Percentiles rank a stretch among this genome's conserved stretches.
These are phyloP conservation scores for Todiramphus chloris DNA, from an alignment of 2,113 vertebrate species.

Conservation along the genomic window DNA sequence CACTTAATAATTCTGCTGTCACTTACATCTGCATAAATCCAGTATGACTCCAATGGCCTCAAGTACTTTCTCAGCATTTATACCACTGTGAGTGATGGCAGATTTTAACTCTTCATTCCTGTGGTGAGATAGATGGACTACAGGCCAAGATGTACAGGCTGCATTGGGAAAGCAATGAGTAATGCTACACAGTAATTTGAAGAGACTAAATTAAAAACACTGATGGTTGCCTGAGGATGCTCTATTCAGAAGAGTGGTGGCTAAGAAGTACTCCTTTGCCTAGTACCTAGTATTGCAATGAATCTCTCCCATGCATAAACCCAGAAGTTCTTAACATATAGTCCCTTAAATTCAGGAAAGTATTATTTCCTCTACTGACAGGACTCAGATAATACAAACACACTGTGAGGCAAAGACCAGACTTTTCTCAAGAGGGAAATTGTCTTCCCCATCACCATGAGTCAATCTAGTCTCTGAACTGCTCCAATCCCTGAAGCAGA, in stretches of 20 bases:
- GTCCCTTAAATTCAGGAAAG: not conserved
- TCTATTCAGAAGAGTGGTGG: not conserved
- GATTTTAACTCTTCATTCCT: constrained; percentile 51
- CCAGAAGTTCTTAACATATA: not conserved
- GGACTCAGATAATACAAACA: constrained; percentile 22
- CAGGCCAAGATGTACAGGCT: constrained; percentile 40
- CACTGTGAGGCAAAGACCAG: not conserved
- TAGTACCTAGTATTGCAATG: not conserved
- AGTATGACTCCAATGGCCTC: not conserved
- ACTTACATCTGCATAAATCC: constrained; percentile 26
- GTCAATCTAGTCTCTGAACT: not conserved
- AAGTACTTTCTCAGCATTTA: constrained; percentile 50
- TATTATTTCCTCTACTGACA: not conserved
- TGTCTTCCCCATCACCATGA: constrained; percentile 22
- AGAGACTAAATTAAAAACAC: constrained; percentile 32
- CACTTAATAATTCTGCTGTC: constrained; percentile 34
- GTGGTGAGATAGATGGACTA: constrained; percentile 24
- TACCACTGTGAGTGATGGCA: constrained; percentile 13
- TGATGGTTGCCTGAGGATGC: not conserved
- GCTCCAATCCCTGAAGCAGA: not conserved
- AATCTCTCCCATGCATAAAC: not conserved
- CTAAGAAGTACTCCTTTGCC: not conserved
- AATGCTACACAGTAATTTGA: constrained; percentile 26
- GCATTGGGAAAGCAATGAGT: constrained; percentile 46
- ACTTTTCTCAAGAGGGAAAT: not conserved